Evolutionary conservation across 2,113 vertebrate genomes (phyloP).

Genomic region (Coracopsis vasa): DNA sequence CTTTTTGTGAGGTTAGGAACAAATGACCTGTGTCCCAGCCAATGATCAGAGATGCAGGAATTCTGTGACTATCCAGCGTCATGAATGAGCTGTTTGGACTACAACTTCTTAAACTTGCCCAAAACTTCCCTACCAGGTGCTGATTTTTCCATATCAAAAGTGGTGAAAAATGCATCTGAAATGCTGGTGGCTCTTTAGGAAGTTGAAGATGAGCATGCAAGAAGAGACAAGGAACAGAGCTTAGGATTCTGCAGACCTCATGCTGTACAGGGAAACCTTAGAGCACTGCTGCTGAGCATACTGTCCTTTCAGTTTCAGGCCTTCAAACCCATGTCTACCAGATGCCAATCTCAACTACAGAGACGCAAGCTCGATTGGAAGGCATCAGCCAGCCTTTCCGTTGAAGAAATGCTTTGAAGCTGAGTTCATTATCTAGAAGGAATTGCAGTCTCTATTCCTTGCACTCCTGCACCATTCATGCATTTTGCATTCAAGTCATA

Average conservation of each 20-base stretch:
- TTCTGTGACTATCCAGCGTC: background rate
- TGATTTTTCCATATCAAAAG: background rate
- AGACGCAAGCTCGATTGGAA: background rate
- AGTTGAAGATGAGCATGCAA: background rate
- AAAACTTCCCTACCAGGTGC: background rate
- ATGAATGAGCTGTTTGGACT: background rate
- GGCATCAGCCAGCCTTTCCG: background rate
- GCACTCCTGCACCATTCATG: background rate
- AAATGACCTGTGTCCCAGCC: background rate
- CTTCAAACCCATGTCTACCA: background rate
- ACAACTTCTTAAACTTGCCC: background rate
- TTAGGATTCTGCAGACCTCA: background rate
- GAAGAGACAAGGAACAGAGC: background rate
- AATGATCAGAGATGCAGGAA: background rate
- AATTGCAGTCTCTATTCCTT: background rate
- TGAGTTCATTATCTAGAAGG: background rate
- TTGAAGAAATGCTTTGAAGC: background rate
- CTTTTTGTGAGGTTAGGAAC: background rate
- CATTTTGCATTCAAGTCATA: background rate
- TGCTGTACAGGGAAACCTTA: background rate
- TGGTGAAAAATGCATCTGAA: background rate
- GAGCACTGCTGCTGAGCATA: background rate
- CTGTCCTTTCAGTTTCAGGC: background rate
- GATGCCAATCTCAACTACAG: background rate
- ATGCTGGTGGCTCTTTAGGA: background rate